Evolutionary conservation across 1,140 invertebrate genomes (phyloP).

Genomic region (Drosophila arawakana): DNA sequence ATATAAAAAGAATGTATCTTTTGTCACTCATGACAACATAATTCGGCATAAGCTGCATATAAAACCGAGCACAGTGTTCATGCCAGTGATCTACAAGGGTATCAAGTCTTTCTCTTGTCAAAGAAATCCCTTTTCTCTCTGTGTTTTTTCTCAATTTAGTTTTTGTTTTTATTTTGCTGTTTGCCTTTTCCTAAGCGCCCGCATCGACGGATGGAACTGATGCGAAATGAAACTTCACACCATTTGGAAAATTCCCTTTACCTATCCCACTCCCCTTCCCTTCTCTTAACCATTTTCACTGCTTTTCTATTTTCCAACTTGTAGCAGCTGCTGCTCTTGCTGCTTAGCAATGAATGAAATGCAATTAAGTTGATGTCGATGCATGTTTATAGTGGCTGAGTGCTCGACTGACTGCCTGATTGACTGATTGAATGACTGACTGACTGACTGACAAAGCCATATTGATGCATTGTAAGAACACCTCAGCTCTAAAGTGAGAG

Average conservation of each 20-base stretch:
- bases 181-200: constrained; percentile 43
- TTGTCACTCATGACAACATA: too few relatives aligned
- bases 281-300: not conserved
- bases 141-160: constrained; percentile 2
- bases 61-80: too few relatives aligned
- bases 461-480: constrained; percentile 36
- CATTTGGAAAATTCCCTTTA: constrained; percentile 38
- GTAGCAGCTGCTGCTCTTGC: constrained; percentile 22
- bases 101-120: too few relatives aligned
- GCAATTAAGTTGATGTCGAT: constrained; percentile 80
- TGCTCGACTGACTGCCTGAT: constrained; percentile 12
- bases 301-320: not conserved
- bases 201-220: constrained; percentile 55
- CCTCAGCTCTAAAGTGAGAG: constrained; percentile 26
- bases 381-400: constrained; percentile 53
- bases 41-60: too few relatives aligned
- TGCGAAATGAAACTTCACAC: constrained; percentile 79
- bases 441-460: constrained; percentile 34
- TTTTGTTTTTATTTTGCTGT: constrained; percentile 16
- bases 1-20: too few relatives aligned
- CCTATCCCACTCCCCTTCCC: not conserved
- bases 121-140: too few relatives aligned
- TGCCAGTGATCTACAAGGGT: too few relatives aligned
- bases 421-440: constrained; percentile 25
- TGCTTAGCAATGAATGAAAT: constrained; percentile 81